These are phyloP conservation scores for Chamaea fasciata DNA, from an alignment of 2,113 vertebrate genomes.

Conservation along the genomic window DNA sequence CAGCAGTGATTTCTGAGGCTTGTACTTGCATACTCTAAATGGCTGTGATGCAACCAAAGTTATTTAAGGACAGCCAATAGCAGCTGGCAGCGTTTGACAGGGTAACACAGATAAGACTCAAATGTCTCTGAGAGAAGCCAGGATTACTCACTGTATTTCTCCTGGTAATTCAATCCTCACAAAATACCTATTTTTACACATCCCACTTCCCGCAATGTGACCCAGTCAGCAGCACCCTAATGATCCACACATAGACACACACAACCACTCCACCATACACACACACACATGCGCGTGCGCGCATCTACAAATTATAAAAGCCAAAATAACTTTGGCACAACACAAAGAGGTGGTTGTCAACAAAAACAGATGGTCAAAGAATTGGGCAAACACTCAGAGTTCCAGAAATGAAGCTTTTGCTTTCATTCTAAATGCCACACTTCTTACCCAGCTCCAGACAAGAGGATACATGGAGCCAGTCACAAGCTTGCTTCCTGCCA, in stretches of 20 bases:
- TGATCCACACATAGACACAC: not conserved
- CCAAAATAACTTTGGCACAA: conserved; percentile 82
- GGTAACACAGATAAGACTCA: not conserved
- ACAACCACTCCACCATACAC: not conserved
- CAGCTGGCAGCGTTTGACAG: not conserved
- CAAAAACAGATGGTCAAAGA: conserved; percentile 84
- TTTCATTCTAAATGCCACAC: conserved; percentile 79
- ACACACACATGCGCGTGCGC: conserved; percentile 27
- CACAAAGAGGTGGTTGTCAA: conserved; percentile 78
- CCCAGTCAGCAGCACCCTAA: not conserved
- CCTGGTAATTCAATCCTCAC: not conserved
- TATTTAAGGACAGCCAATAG: not conserved
- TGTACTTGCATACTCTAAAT: not conserved
- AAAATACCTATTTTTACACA: not conserved
- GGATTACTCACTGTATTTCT: not conserved
- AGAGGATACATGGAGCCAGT: conserved; percentile 79
- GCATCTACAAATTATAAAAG: conserved; percentile 74
- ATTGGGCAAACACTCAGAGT: conserved; percentile 79
- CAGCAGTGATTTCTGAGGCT: not conserved
- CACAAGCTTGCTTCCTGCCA: conserved; percentile 75
- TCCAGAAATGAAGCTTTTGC: conserved; percentile 76
- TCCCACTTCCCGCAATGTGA: not conserved
- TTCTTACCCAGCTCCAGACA: conserved; percentile 79
- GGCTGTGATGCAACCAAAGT: not conserved
- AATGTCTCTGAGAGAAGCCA: not conserved